Conservation (phyloP, 2,888 invertebrate genomes). For the Deladenus siricidicola region DNA sequence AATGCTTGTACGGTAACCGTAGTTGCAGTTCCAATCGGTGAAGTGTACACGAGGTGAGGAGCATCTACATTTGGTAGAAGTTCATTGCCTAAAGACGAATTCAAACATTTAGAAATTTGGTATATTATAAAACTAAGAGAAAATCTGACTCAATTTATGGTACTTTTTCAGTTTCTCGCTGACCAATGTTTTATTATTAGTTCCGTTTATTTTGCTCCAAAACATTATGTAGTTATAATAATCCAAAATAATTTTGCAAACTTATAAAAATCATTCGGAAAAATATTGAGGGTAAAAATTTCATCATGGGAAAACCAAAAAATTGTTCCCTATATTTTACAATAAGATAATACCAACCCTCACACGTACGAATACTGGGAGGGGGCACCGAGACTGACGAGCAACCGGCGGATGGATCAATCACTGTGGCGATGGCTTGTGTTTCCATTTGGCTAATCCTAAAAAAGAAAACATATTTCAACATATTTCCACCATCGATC, state of each 20-base stretch:
- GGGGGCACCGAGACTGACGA: slow-evolving; percentile 24
- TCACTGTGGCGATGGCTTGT: slow-evolving; percentile 27
- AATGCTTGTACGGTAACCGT: slow-evolving; percentile 33
- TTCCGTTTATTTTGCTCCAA: too few relatives aligned
- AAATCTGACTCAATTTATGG: too few relatives aligned
- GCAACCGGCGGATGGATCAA: slow-evolving; percentile 19
- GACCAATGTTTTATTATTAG: too few relatives aligned
- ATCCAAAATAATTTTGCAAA: too few relatives aligned
- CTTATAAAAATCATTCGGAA: not conserved
- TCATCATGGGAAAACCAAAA: too few relatives aligned
- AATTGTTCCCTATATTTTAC: too few relatives aligned
- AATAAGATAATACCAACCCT: slow-evolving; percentile 12
- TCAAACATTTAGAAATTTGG: too few relatives aligned
- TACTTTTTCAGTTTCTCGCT: too few relatives aligned
- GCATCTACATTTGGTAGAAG: slow-evolving; percentile 18
- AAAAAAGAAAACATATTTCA: too few relatives aligned
- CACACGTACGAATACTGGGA: slow-evolving; percentile 29
- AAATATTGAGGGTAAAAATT: not conserved
- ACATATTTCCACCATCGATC: too few relatives aligned
- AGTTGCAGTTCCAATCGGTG: slow-evolving; percentile 30
- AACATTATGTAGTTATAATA: too few relatives aligned
- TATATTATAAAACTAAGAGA: too few relatives aligned
- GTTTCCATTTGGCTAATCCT: slow-evolving; percentile 34
- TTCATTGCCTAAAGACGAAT: slow-evolving; percentile 27
- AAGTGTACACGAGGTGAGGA: slow-evolving; percentile 30